Evolutionary conservation across 2,113 vertebrate genomes (phyloP), one percentile per base, ranked within the genome.

Genomic region (Chunga burmeisteri): DNA sequence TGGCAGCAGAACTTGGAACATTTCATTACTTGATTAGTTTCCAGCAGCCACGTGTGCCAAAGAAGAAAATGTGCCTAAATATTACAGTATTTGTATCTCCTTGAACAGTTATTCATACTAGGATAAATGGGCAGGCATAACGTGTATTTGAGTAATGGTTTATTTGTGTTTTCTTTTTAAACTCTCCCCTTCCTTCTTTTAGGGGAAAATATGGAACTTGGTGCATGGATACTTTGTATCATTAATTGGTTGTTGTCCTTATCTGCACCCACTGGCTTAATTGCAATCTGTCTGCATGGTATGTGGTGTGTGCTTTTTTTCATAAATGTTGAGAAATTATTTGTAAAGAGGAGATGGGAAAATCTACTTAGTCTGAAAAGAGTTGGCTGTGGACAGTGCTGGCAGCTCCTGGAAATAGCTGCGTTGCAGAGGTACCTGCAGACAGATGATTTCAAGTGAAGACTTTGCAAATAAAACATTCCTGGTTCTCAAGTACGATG

Each of bases 31-130:
- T 86, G 72, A 71, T 66, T 80, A 58, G 50, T 90, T 96, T 96
- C 66, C 71, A 94, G 85, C 44, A 77, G 62, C 49, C 71, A 90
- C 82, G 53, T 86, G 50, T 93, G 90, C 70, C 90, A 94, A 90
- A 46, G 71, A 73, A 88, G 67, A 86, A 88, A 95, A 77, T 34
- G 40, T 93, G 62, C 89, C 36, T 86, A 93, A 96, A 93, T 90
- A 86, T 95, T 90, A 16, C 12, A 3, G 25, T 80, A 73, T 94
- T 80, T 90, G 23, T 71, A 47, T 83, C 81, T 73, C 32, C 62
- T 92, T 78, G 73, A 94, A 70, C 26, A 83, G 79, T 90, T 90
- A 90, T 38, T 65, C 59, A 56, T 13, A 17, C 36, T 52, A 62
- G 61, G 26, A 61, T 63, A 92, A 92, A 65, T 46, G 78, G 49